Conservation (phyloP, 2,113 vertebrate species). For the Quiscalus mexicanus region DNA sequence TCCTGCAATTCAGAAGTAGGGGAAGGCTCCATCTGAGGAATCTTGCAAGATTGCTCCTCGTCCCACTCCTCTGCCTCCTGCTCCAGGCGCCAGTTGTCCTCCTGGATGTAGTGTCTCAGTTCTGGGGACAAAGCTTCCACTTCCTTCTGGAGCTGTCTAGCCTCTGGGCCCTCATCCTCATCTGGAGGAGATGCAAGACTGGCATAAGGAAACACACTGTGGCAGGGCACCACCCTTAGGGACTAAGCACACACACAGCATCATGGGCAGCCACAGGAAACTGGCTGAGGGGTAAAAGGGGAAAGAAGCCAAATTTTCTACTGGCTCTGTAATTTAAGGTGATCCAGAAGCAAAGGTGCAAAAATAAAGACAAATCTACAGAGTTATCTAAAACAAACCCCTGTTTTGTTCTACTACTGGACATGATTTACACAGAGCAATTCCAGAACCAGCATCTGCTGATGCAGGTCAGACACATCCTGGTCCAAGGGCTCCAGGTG, state of each 20-base stretch:
- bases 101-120: slow-evolving; percentile 85
- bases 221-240: background rate
- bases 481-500: background rate
- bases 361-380: background rate
- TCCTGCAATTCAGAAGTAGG: slow-evolving; percentile 38
- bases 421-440: background rate
- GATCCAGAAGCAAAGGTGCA: background rate
- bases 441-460: fast-evolving
- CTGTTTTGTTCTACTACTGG: background rate
- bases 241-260: fast-evolving
- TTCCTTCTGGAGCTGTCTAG: slow-evolving; percentile 77
- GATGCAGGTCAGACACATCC: background rate
- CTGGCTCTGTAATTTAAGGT: background rate
- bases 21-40: slow-evolving; percentile 78
- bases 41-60: slow-evolving; percentile 87
- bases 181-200: background rate
- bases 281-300: fast-evolving
- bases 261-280: background rate
- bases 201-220: fast-evolving
- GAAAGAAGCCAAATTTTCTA: background rate
- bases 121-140: slow-evolving; percentile 81
- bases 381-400: background rate
- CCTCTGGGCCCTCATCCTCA: slow-evolving; percentile 73
- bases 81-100: slow-evolving; percentile 92
- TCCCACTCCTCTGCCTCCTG: slow-evolving; percentile 92